Evolutionary conservation across 1,140 invertebrate genomes (phyloP).

Genomic region (Ctenoplectra terminalis): DNA sequence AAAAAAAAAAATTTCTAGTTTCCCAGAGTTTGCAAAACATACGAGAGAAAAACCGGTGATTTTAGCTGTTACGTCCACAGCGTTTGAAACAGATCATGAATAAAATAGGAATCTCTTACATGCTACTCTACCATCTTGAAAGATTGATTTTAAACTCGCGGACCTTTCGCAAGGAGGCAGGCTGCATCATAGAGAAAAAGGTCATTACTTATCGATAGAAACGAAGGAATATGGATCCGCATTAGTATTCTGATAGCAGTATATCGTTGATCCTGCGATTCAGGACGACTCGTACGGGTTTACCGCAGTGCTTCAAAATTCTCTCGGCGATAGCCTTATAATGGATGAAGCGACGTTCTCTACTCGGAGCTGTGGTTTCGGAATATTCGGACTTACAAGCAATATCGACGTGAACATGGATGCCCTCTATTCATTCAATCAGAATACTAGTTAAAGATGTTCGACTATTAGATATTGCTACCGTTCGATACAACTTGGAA

Average conservation of each 20-base stretch:
- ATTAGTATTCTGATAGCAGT: conserved; percentile 22
- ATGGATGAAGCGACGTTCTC: conserved; percentile 1
- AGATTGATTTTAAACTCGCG: neutral
- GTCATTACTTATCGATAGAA: neutral
- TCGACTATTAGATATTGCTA: neutral
- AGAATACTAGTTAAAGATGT: neutral
- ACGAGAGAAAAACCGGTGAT: neutral
- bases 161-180: too few species aligned
- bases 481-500: neutral
- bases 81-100: neutral
- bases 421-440: neutral
- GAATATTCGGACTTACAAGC: neutral
- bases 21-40: too few species aligned
- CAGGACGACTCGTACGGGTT: conserved; percentile 8
- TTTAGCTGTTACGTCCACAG: too few species aligned
- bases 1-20: too few species aligned
- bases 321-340: conserved; percentile 6
- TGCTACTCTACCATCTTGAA: too few species aligned
- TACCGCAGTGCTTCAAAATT: conserved; percentile 33
- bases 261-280: conserved; percentile 25
- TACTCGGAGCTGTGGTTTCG: neutral
- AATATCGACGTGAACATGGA: neutral
- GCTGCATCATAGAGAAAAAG: neutral
- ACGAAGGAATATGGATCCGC: neutral
- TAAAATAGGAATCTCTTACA: neutral